Base-by-base conservation (phyloP, 2,888 invertebrate species). In the Rhagium mordax region DNA sequence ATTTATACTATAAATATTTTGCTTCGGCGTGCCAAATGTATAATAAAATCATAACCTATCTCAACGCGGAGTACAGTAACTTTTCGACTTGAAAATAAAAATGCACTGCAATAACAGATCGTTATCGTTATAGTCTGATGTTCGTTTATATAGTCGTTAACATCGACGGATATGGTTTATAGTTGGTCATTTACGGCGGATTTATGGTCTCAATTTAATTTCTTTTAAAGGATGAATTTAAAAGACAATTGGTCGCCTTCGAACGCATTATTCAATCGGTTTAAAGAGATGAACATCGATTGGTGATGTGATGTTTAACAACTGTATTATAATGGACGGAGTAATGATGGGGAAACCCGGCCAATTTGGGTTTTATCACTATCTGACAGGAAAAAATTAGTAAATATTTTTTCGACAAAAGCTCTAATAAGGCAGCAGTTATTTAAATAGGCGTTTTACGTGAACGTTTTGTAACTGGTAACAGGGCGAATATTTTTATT, bases 1-100 rank as follows among this genome's bases (percentile, higher is more conserved):
- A 60, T 59, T 67, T 57, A 68, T 68, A 24, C 60, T 60, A 57
- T 70, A 64, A 70, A 64, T 70, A 64, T 70, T 70, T 62, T 64
- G 70, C 48, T 24, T 49, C 53, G 29, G 53, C 53, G 64, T 29
- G 55, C 61, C 70, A 64, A 53, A 53, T 41, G 55, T 20, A 53
- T 27, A 61, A 69, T 61, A 57, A 70, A 70, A 64, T 47, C 70
- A 57, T 29, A 48, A 70, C 70, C 64, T 70, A 70, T 20, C 24
- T 55, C 70, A 70, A 70, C 64, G 27, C 48, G 27, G 21, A 55
- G 41, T 47, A 57, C 55, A 41, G 70, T 68, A 49, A 60, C 59
- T 47, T 59, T 68, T 21, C 47, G 66, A 55, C 57, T 53, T 21
- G 29, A 57, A 60, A 68, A 60, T 68, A 68, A 68, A 68, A 59